Base-by-base conservation (phyloP, 2,797 vertebrate genomes). In the Muraenolepis orangiensis region DNA sequence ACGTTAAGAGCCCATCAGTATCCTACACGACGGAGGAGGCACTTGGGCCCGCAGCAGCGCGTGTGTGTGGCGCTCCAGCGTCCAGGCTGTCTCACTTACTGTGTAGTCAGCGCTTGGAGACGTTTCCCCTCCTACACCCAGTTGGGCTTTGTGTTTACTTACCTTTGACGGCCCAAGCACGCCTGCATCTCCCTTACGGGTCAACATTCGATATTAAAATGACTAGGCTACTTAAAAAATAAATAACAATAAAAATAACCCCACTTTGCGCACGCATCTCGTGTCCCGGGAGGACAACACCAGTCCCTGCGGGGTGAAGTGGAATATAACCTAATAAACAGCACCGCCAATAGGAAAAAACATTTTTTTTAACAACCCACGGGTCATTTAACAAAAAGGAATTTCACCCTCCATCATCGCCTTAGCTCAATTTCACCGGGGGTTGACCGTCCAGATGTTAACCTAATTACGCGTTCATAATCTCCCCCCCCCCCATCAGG, bases 391-490 rank as follows among this genome's bases (percentile, higher is more conserved):
- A n/a, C n/a, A n/a, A n/a, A n/a, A n/a, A 6, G 18, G 51, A 6
- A 26, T 8, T 13, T 13, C 70, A 32, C 57, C 68, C 14, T 64
- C 31, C 71, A 66, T 75, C 69, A 69, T n/a, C 14, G 36, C 71
- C 69, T 61, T n/a, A n/a, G n/a, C n/a, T n/a, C n/a, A 32, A 64
- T 76, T 76, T 71, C 74, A 74, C 74, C 26, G 51, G 68, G 30
- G 36, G 40, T 2, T 4, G 42, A 61, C 67, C 74, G 31, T 75
- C 80, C 79, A 79, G 72, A 77, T 75, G 78, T 79, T 71, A 68
- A 73, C 71, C 83, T 83, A 80, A 83, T 83, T 72, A 75, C 4
- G 38, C 70, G 57, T 80, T 84, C 75, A 86, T 81, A 81, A 82
- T 76, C 38, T 72, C 26, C 14, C 13, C 29, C 26, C 14, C 13